Evolutionary conservation across 1,140 invertebrate species (phyloP).

Genomic region (Pseudomyrmex pallidus): DNA sequence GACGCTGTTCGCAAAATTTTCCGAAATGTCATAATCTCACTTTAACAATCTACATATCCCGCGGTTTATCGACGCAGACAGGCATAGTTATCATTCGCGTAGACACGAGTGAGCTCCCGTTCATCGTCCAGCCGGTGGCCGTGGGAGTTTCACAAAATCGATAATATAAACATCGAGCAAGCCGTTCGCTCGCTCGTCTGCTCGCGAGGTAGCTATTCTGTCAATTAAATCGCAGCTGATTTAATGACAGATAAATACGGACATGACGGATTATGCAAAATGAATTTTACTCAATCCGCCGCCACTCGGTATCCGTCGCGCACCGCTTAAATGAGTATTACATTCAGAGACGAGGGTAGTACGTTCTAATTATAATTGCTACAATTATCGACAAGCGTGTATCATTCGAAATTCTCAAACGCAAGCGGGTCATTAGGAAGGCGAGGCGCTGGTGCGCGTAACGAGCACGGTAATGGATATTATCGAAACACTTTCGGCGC

Average conservation of each 20-base stretch:
- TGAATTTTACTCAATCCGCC: conserved; percentile 40
- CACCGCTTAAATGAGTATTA: conserved; percentile 32
- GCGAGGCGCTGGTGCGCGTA: neutral
- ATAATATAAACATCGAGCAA: conserved; percentile 55
- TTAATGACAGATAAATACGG: conserved; percentile 56
- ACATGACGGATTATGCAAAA: conserved; percentile 54
- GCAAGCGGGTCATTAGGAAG: conserved; percentile 11
- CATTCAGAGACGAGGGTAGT: neutral
- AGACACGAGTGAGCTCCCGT: conserved; percentile 34
- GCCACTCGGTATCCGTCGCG: conserved; percentile 23
- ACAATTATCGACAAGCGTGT: conserved; percentile 33
- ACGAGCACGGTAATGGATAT: conserved; percentile 16
- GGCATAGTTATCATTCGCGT: conserved; percentile 51
- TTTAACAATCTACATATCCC: conserved; percentile 40
- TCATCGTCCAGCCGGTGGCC: conserved; percentile 13
- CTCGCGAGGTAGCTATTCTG: conserved; percentile 33
- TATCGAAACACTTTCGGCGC: conserved; percentile 21
- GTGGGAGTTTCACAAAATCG: conserved; percentile 38
- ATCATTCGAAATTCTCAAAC: conserved; percentile 40
- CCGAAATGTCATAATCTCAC: conserved; percentile 29
- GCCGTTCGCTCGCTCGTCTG: conserved; percentile 7
- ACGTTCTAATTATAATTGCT: conserved; percentile 53
- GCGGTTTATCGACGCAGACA: conserved; percentile 45
- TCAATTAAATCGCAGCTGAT: conserved; percentile 59
- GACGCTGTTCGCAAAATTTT: neutral